Base-by-base conservation (phyloP, 2,888 invertebrate genomes). In the Nowickia ferox region DNA sequence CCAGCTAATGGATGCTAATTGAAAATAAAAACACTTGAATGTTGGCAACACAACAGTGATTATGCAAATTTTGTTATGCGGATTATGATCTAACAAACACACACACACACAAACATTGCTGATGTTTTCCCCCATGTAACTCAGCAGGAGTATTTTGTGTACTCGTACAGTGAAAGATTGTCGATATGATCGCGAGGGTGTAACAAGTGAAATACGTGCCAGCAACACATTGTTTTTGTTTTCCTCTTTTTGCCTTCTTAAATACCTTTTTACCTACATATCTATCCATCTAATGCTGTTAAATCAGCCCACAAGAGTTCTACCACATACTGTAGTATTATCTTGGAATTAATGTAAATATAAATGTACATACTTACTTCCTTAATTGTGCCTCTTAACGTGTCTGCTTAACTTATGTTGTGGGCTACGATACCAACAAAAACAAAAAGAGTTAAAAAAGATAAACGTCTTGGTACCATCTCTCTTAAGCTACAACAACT, bases 141-240 rank as follows among this genome's bases (percentile, higher is more conserved):
- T 65, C 15, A 5, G 30, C 13, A 9, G 6, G 4, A 66, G 13
- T 17, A 13, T 51, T 6, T 42, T 46, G 15, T 71, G 40, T 57
- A 22, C 38, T 19, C 46, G 17, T 68, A 8, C 30, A 15, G 38
- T 4, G 48, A 40, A 15, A 42, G 15, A 48, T 68, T 75, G 85
- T 83, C 79, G 85, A 86, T 86, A 79, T 86, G 71, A 86, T 82
- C 82, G 82, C 84, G 84, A 85, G 84, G 84, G 84, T 85, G 84
- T 85, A 81, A 81, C 84, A 85, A 85, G 81, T 81, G 81, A 81
- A 85, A 81, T 85, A 85, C 84, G 84, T 85, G 84, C 81, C 76
- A 48, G 68, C 77, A 81, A 81, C 81, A 81, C 77, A 72, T 81
- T 6, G 80, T 46, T 48, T n/a, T 74, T 76, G 53, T 61, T 51